These are phyloP conservation scores for Drosophila nigricruria DNA, from an alignment of 2,888 invertebrate species.

Conservation along the genomic window DNA sequence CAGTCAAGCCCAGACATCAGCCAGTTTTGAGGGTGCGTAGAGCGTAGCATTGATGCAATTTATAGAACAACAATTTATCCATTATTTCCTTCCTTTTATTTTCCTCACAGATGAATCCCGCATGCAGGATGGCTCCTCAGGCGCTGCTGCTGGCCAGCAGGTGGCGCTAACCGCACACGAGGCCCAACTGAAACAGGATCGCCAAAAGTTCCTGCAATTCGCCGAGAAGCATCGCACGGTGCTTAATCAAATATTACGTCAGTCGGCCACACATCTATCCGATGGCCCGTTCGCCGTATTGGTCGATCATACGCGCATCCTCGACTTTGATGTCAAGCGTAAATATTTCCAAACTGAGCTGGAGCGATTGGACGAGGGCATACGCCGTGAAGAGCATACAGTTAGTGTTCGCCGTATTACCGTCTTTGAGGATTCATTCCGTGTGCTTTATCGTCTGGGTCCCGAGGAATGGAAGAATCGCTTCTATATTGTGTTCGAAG, in stretches of 20 bases:
- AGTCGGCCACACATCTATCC: constrained; percentile 91
- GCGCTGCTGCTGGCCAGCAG: constrained; percentile 19
- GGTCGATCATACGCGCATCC: constrained; percentile 93
- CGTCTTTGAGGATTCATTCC: constrained; percentile 95
- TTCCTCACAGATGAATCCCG: constrained; percentile 52
- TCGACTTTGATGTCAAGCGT: constrained; percentile 96
- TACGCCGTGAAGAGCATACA: constrained; percentile 92
- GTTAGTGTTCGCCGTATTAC: constrained; percentile 93
- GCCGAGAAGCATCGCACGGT: constrained; percentile 95
- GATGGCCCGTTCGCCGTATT: constrained; percentile 95
- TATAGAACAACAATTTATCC: background rate
- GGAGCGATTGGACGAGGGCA: constrained; percentile 92
- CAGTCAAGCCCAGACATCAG: constrained; percentile 28
- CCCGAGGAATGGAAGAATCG: constrained; percentile 96
- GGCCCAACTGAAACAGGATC: constrained; percentile 86
- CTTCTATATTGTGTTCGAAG: constrained; percentile 96
- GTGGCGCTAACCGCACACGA: constrained; percentile 55
- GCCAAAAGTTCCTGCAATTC: constrained; percentile 89
- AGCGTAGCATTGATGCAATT: background rate
- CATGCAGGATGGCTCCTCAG: constrained; percentile 49
- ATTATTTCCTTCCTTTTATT: background rate
- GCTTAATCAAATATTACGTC: constrained; percentile 94
- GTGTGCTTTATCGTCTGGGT: constrained; percentile 92
- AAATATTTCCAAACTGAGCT: constrained; percentile 95
- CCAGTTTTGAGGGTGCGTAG: constrained; percentile 54